Percentiles rank a stretch among this genome's conserved stretches.
Evolutionary conservation across 2,113 vertebrate genomes (phyloP).

Genomic region (Clarias macrocephalus): DNA sequence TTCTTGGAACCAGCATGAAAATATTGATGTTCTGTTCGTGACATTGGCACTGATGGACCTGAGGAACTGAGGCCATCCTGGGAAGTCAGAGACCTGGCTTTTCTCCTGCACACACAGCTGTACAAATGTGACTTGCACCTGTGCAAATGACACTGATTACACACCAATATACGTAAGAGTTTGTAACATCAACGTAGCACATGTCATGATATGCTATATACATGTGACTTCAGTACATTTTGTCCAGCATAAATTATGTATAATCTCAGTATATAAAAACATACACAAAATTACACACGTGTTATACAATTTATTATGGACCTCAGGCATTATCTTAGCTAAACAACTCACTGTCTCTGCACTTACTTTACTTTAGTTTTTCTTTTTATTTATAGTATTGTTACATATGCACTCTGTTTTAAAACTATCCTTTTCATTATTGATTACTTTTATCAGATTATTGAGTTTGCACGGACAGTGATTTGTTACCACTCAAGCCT

Average conservation of each 20-base stretch:
- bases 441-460: not conserved
- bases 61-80: not conserved
- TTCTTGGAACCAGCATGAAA: constrained; percentile 16
- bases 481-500: not conserved
- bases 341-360: not conserved
- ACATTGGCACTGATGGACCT: constrained; percentile 31
- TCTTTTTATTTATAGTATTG: not conserved
- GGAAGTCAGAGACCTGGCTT: constrained; percentile 34
- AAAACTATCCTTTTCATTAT: not conserved
- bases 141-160: constrained; percentile 37
- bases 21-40: constrained; percentile 31
- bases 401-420: not conserved
- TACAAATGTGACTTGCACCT: constrained; percentile 51
- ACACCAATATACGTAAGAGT: constrained; percentile 29
- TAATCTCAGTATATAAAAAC: not conserved
- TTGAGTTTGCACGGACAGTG: not conserved
- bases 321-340: not conserved
- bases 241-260: not conserved
- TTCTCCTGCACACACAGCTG: constrained; percentile 56
- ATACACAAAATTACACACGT: not conserved
- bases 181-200: not conserved
- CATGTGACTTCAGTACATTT: not conserved
- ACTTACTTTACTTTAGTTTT: not conserved
- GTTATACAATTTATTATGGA: not conserved
- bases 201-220: not conserved